phyloP scores from a whole-genome alignment of 2,113 vertebrate genomes.

The Mirounga angustirostris region DNA sequence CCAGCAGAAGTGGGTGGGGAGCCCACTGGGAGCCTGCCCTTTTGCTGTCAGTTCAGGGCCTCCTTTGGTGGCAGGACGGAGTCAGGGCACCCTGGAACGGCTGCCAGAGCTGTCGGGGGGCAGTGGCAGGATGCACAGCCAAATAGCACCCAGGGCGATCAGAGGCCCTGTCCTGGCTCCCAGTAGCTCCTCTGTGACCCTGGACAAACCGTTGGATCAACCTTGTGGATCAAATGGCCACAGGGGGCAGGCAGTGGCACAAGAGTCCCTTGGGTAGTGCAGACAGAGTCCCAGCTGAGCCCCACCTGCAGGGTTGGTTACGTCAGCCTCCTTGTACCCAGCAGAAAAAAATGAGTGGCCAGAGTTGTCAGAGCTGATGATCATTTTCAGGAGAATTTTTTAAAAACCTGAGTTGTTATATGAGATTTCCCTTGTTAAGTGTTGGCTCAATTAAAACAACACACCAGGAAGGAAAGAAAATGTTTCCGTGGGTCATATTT shows the following conservation, averaged over 20 bases:
- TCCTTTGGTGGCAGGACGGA: not conserved
- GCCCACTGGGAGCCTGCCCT: not conserved
- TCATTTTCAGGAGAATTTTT: not conserved
- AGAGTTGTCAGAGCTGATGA: not conserved
- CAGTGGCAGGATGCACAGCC: not conserved
- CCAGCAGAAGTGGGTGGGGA: not conserved
- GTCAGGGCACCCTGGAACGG: not conserved
- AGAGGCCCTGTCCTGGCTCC: not conserved
- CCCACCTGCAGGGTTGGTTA: not conserved
- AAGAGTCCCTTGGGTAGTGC: not conserved
- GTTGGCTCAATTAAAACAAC: not conserved
- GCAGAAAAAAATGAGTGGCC: not conserved
- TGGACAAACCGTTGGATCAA: not conserved
- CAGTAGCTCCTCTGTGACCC: not conserved
- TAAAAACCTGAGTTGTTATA: not conserved
- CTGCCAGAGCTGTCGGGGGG: fast-evolving
- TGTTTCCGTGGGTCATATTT: not conserved
- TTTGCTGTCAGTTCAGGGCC: not conserved
- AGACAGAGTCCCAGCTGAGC: not conserved
- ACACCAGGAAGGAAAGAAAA: not conserved
- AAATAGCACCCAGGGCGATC: not conserved
- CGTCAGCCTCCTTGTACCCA: not conserved
- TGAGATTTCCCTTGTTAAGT: not conserved
- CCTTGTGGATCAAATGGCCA: not conserved
- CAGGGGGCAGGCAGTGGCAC: not conserved